These are phyloP conservation scores for Ophioninae sp. DNA, from an alignment of 2,888 invertebrate species.

Conservation along the genomic window DNA sequence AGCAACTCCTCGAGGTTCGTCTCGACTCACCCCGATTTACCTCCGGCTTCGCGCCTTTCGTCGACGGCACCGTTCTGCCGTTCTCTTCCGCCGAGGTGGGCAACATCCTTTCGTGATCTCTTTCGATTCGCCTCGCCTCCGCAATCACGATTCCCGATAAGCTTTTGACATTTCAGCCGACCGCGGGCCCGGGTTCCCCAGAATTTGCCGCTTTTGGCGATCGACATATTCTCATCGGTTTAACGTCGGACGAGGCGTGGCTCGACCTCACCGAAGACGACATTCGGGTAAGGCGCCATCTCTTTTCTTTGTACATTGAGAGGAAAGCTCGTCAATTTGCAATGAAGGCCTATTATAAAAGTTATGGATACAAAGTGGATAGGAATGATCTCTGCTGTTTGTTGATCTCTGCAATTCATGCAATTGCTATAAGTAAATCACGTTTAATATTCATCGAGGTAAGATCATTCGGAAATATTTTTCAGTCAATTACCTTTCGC, in stretches of 20 bases:
- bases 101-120: not conserved
- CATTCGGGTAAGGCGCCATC: slow-evolving; percentile 72
- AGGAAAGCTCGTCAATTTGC: too few species aligned
- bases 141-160: not conserved
- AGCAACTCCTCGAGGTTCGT: slow-evolving; percentile 88
- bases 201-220: slow-evolving; percentile 92
- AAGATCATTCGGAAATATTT: too few species aligned
- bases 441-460: too few species aligned
- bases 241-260: slow-evolving; percentile 87
- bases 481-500: too few species aligned
- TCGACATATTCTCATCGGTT: slow-evolving; percentile 91
- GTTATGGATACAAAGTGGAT: too few species aligned
- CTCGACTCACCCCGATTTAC: slow-evolving; percentile 92
- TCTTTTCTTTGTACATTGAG: too few species aligned
- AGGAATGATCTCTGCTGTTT: too few species aligned
- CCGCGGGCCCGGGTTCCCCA: slow-evolving; percentile 86
- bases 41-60: slow-evolving; percentile 96
- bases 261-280: slow-evolving; percentile 81
- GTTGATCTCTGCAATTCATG: too few species aligned
- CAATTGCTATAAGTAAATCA: too few species aligned
- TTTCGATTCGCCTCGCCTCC: slow-evolving; percentile 31
- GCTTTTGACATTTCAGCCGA: slow-evolving; percentile 79
- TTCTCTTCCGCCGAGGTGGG: slow-evolving; percentile 71
- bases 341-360: too few species aligned
- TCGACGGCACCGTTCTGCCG: slow-evolving; percentile 92